These are phyloP conservation scores for Oryzaephilus surinamensis DNA, from an alignment of 1,140 invertebrate species.

Conservation along the genomic window DNA sequence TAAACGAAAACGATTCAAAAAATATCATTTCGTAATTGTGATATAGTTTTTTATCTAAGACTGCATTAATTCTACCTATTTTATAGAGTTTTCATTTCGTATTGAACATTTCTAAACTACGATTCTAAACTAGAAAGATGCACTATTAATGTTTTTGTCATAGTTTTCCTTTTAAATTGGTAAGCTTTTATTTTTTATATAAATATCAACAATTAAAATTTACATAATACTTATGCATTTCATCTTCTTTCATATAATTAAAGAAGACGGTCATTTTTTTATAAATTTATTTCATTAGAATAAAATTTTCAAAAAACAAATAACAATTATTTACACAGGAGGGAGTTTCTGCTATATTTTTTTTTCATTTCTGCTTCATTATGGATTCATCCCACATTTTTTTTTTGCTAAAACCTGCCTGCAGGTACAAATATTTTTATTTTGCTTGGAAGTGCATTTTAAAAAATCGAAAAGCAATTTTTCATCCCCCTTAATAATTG, in stretches of 20 bases:
- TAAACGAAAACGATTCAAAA: no score
- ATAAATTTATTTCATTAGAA: conserved; percentile 25
- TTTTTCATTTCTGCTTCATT: no score
- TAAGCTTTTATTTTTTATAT: conserved; percentile 19
- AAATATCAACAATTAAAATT: conserved; percentile 26
- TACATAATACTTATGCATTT: conserved; percentile 22
- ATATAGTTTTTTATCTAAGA: no score
- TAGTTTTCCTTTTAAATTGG: conserved; percentile 17
- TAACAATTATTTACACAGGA: conserved; percentile 29
- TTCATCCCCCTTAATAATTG: conserved; percentile 22
- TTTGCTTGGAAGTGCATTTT: conserved; percentile 10
- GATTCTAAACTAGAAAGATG: no score
- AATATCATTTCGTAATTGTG: no score
- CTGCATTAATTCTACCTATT: no score
- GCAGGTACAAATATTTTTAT: conserved; percentile 23
- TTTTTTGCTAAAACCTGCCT: conserved; percentile 19
- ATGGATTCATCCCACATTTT: no score
- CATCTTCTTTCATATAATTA: conserved; percentile 4
- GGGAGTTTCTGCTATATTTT: no score
- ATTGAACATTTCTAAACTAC: no score
- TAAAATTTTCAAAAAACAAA: conserved; percentile 28
- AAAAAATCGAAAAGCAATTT: no score
- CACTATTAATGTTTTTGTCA: no score
- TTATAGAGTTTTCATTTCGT: no score
- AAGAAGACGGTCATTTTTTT: conserved; percentile 17